Percentiles rank a stretch among this genome's conserved stretches.
Evolutionary conservation across 92 coral and sea anemone genomes (phyloP).

Genomic region (Zoanthus solanderi): DNA sequence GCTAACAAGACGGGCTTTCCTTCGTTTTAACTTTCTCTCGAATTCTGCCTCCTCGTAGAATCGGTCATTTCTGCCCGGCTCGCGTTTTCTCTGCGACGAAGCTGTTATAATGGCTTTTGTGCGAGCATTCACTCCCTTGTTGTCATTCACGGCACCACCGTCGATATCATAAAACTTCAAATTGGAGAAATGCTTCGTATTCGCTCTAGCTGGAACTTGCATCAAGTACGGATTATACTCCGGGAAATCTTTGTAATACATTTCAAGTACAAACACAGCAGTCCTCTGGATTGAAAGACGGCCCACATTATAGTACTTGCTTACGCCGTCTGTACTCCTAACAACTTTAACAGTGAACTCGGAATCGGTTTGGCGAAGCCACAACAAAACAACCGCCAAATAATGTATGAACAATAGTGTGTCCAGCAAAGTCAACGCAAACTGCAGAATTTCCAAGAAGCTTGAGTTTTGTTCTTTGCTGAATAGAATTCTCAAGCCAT

Average conservation of each 20-base stretch:
- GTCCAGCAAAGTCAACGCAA: slow-evolving; percentile 86
- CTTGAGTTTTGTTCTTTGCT: slow-evolving; percentile 53
- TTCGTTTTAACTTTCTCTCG: slow-evolving; percentile 82
- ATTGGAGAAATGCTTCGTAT: slow-evolving; percentile 92
- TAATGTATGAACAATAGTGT: slow-evolving; percentile 89
- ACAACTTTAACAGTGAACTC: slow-evolving; percentile 94
- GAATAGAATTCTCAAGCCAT: slow-evolving; percentile 83
- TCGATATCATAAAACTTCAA: slow-evolving; percentile 97
- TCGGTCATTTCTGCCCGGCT: slow-evolving; percentile 94
- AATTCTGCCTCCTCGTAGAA: slow-evolving; percentile 98
- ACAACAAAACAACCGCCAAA: slow-evolving; percentile 88
- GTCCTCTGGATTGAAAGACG: slow-evolving; percentile 94
- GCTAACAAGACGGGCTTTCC: slow-evolving; percentile 85
- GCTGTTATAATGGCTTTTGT: slow-evolving; percentile 95
- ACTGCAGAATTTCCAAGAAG: slow-evolving; percentile 74
- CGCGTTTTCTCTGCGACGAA: slow-evolving; percentile 89
- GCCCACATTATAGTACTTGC: slow-evolving; percentile 88
- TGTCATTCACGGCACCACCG: slow-evolving; percentile 81
- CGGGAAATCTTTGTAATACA: slow-evolving; percentile 98
- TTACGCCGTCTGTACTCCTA: slow-evolving; percentile 95
- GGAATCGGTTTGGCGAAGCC: slow-evolving; percentile 92
- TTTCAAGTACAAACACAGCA: slow-evolving; percentile 91
- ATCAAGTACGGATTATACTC: slow-evolving; percentile 94
- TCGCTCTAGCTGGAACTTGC: slow-evolving; percentile 89
- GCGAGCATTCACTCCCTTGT: slow-evolving; percentile 85